Percentiles rank a stretch among this genome's conserved stretches.
Evolutionary conservation across 1,140 invertebrate species (phyloP).

Genomic region (Vanessa atalanta): DNA sequence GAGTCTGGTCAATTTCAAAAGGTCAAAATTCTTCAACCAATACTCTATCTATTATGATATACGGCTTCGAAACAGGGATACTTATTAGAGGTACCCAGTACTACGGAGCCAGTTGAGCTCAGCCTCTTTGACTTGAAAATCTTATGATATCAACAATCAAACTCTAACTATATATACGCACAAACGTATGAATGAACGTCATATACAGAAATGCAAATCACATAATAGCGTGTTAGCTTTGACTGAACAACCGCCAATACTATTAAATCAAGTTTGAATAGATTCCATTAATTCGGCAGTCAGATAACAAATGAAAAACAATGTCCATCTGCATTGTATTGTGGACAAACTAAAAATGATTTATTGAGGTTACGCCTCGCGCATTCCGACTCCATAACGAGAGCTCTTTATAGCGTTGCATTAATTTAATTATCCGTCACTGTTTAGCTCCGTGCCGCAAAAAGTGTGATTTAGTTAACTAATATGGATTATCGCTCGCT

Average conservation of each 20-base stretch:
- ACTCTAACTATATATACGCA: too few species aligned
- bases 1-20: too few species aligned
- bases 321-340: constrained; percentile 16
- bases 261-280: constrained; percentile 19
- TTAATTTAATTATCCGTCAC: neutral
- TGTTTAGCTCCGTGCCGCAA: neutral
- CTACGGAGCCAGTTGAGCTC: too few species aligned
- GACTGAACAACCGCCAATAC: neutral
- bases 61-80: too few species aligned
- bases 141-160: too few species aligned
- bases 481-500: neutral
- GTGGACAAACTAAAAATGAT: constrained; percentile 29
- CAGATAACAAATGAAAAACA: constrained; percentile 28
- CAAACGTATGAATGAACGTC: neutral
- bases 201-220: constrained; percentile 4
- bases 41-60: too few species aligned
- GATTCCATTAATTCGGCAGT: constrained; percentile 27
- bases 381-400: constrained; percentile 9
- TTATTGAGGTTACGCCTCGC: constrained; percentile 10
- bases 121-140: too few species aligned
- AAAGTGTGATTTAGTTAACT: neutral
- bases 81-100: too few species aligned
- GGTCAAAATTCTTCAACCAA: too few species aligned
- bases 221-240: constrained; percentile 2
- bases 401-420: neutral